Base-by-base conservation (phyloP, 2,113 vertebrate genomes). In the Hystrix brachyura region DNA sequence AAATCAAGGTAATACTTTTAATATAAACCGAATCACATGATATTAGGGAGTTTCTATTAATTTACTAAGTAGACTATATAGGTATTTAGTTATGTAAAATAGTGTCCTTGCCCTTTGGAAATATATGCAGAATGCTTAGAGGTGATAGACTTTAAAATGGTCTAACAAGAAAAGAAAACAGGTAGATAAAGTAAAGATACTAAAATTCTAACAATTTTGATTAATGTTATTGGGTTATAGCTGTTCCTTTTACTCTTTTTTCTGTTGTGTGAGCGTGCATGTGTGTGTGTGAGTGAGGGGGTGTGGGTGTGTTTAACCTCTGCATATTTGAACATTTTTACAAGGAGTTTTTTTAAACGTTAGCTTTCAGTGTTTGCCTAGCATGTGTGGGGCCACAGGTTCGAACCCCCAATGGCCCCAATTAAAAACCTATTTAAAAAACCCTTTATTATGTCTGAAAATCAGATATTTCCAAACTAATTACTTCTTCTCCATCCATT, bases 391-490 rank as follows among this genome's bases (percentile, higher is more conserved):
- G 23, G 55, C 55, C 21, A 53, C 8, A 11, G 23, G 4, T 29
- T 74, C 15, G 34, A 27, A n/a, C 5, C 51, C 12, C 11, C 12
- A 38, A 32, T 11, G 21, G 29, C 59, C 72, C 29, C 1, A n/a
- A 69, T 21, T 25, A 59, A 29, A 71, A 55, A 65, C 19, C 1
- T 46, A 51, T 43, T 65, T 67, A 21, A 57, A 59, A 82, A 21
- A 82, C 27, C 1, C n/a, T 90, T 85, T 80, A 89, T 81, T 84
- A 92, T 43, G 34, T 79, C 76, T 93, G 15, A 93, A 93, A 90
- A 71, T 71, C 62, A 55, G 7, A 48, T 29, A 12, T 72, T 87
- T 65, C 51, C 87, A 91, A 87, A 57, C 46, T 48, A 59, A 64
- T 74, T 65, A 64, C 46, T 83, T 91, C 67, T 43, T 94, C 57